phyloP scores from a whole-genome alignment of 2,888 invertebrate species.

The Drosophila longiperda region DNA sequence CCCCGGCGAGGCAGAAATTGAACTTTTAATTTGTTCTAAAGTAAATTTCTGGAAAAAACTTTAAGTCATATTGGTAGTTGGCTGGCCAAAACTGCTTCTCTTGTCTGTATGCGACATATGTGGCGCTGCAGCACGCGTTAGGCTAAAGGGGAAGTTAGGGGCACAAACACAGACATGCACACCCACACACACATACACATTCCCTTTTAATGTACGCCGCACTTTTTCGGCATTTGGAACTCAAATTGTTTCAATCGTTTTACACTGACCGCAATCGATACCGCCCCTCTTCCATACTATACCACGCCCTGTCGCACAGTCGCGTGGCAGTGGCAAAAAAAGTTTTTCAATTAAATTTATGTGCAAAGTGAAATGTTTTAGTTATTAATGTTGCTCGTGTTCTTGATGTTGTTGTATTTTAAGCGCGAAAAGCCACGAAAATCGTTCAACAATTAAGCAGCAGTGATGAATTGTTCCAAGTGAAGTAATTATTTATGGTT shows the following conservation, averaged over 20 bases:
- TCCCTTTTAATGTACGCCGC: constrained; percentile 8
- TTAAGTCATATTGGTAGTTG: constrained; percentile 63
- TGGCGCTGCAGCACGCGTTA: constrained; percentile 23
- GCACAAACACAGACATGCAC: neutral
- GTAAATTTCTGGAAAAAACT: constrained; percentile 70
- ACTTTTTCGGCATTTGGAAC: constrained; percentile 27
- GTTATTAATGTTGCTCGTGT: constrained; percentile 20
- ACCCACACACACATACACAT: neutral
- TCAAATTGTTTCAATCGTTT: constrained; percentile 56
- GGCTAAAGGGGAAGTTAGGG: neutral
- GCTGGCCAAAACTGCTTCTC: constrained; percentile 15
- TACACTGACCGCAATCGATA: constrained; percentile 54
- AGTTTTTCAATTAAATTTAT: constrained; percentile 72
- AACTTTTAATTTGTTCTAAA: constrained; percentile 77
- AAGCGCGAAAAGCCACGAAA: constrained; percentile 50
- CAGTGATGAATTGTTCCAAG: constrained; percentile 51
- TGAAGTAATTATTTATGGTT: constrained; percentile 57
- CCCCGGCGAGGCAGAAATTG: constrained; percentile 58
- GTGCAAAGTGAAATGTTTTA: constrained; percentile 51
- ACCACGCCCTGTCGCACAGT: constrained; percentile 34
- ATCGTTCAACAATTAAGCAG: constrained; percentile 47
- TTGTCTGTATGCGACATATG: constrained; percentile 57
- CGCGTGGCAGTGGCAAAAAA: constrained; percentile 48
- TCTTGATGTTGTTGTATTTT: constrained; percentile 17
- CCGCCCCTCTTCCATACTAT: neutral